Percentiles rank a stretch among this genome's conserved stretches.
These are phyloP conservation scores for Ceratina calcarata DNA, from an alignment of 1,140 invertebrate genomes.

Conservation along the genomic window DNA sequence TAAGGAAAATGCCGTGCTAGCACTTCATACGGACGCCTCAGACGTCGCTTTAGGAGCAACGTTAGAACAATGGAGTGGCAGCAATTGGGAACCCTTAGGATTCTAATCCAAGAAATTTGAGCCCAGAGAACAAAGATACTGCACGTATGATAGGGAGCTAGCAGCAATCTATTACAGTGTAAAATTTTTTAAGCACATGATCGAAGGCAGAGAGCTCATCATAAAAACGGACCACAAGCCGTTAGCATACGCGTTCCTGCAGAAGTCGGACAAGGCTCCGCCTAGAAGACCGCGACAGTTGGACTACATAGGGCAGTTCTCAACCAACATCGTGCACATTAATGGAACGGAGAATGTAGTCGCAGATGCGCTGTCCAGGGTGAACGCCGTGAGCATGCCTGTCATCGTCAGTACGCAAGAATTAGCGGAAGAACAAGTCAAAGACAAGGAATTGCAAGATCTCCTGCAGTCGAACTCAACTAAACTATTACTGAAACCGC, in stretches of 20 bases:
- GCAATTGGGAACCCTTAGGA: too few relatives aligned
- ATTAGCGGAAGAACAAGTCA: not conserved
- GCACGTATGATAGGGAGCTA: too few relatives aligned
- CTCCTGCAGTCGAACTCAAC: not conserved
- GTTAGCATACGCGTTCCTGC: not conserved
- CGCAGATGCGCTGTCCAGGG: conserved; percentile 7
- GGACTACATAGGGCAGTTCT: conserved; percentile 7
- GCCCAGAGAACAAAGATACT: too few relatives aligned
- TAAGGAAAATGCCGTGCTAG: not conserved
- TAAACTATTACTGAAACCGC: not conserved
- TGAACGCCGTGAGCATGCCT: not conserved
- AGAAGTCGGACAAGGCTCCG: not conserved
- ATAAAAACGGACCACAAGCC: conserved; percentile 20
- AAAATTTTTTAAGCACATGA: conserved; percentile 3
- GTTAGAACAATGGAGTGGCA: too few relatives aligned
- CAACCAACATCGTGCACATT: not conserved
- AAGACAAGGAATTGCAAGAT: conserved; percentile 7
- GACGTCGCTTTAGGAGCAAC: too few relatives aligned
- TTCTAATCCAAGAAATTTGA: too few relatives aligned
- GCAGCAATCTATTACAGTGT: not conserved
- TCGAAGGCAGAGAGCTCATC: not conserved
- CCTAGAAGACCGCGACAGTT: not conserved
- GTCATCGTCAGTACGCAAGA: not conserved
- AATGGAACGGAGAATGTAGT: not conserved
- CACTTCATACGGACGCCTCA: not conserved